Conservation (phyloP, 2,113 vertebrate species). For the Dolichallabes microphthalmus region DNA sequence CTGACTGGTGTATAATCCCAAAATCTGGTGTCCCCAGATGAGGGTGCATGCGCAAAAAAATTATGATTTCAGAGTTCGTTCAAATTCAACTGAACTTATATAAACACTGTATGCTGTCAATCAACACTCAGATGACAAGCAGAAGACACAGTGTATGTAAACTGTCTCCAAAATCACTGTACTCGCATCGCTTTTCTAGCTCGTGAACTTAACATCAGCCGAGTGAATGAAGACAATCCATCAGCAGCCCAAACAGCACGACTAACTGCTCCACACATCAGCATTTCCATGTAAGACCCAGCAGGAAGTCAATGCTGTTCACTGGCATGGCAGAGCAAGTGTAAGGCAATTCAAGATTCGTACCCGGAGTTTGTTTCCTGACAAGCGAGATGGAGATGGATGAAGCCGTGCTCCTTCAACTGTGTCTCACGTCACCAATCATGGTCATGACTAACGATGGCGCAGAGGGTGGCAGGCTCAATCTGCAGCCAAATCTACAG, state of each 20-base stretch:
- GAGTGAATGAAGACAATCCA: constrained; percentile 45
- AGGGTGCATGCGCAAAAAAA: too few species aligned
- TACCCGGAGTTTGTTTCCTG: constrained; percentile 2
- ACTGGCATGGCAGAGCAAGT: constrained; percentile 10
- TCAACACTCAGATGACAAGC: neutral
- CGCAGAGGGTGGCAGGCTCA: neutral
- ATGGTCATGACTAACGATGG: constrained; percentile 2
- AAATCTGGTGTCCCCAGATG: too few species aligned
- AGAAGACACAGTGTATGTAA: neutral
- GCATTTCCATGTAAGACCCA: constrained; percentile 28
- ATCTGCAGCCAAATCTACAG: neutral
- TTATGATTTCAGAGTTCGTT: too few species aligned
- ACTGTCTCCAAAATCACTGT: neutral
- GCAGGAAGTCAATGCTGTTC: constrained; percentile 28
- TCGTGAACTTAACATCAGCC: constrained; percentile 37
- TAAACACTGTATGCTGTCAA: too few species aligned
- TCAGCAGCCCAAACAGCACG: constrained; percentile 41
- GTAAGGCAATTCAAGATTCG: neutral
- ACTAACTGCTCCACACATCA: constrained; percentile 33
- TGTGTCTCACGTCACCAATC: constrained; percentile 18
- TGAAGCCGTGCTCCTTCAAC: constrained; percentile 14
- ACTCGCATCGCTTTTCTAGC: neutral
- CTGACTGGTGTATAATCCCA: too few species aligned
- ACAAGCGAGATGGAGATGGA: constrained; percentile 28
- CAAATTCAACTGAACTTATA: too few species aligned